A percentile compares a stretch with the other conserved stretches of the same genome.
Conservation (phyloP, 2,888 invertebrate species). For the Ethmia dodecea region DNA sequence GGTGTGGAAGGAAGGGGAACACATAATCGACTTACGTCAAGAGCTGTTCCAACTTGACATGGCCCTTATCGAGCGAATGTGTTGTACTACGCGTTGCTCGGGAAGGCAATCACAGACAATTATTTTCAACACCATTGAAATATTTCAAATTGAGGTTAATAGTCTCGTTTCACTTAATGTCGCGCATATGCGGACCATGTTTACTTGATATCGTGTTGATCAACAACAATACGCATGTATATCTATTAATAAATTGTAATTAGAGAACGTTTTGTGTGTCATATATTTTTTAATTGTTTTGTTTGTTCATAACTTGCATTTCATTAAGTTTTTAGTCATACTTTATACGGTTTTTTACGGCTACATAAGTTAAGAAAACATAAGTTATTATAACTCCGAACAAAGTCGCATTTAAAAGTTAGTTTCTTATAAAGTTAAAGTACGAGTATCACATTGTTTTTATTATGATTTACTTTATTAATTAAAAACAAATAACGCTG, state of each 20-base stretch:
- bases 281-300: slow-evolving; percentile 22
- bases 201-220: slow-evolving; percentile 55
- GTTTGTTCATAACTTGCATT: too few relatives aligned
- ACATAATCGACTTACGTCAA: slow-evolving; percentile 28
- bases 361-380: too few relatives aligned
- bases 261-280: slow-evolving; percentile 33
- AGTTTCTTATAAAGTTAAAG: too few relatives aligned
- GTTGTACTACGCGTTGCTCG: slow-evolving; percentile 43
- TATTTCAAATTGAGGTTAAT: slow-evolving; percentile 74
- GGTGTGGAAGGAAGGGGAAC: slow-evolving; percentile 28
- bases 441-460: too few relatives aligned
- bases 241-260: slow-evolving; percentile 44
- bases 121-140: slow-evolving; percentile 65
- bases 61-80: slow-evolving; percentile 65
- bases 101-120: slow-evolving; percentile 61
- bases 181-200: slow-evolving; percentile 72
- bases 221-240: slow-evolving; percentile 51
- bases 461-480: too few relatives aligned
- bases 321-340: too few relatives aligned
- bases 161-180: slow-evolving; percentile 62
- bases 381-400: too few relatives aligned
- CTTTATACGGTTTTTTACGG: too few relatives aligned
- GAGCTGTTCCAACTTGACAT: slow-evolving; percentile 39
- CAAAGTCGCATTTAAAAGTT: too few relatives aligned
- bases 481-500: slow-evolving; percentile 43